phyloP scores from a whole-genome alignment of 1,140 invertebrate genomes.

The Rhopalosiphum padi region DNA sequence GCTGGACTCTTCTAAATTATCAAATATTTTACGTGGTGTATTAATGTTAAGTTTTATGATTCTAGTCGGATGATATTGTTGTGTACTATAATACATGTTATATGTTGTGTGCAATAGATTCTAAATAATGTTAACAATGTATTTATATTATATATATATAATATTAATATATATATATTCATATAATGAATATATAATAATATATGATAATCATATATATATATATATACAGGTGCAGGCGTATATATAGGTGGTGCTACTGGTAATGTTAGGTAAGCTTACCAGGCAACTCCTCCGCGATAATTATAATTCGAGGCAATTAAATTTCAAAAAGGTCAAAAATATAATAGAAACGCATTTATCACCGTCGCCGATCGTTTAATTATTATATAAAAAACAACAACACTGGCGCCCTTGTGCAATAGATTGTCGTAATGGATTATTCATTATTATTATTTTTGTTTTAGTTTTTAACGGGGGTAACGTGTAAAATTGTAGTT shows the following conservation, averaged over 20 bases:
- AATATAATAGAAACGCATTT: constrained; percentile 31
- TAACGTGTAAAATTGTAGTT: background rate
- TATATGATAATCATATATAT: too few species aligned
- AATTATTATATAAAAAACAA: constrained; percentile 17
- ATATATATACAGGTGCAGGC: background rate
- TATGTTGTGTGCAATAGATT: too few species aligned
- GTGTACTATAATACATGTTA: too few species aligned
- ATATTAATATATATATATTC: too few species aligned
- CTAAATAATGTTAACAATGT: too few species aligned
- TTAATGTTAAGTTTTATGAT: too few species aligned
- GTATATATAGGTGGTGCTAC: background rate
- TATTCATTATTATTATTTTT: background rate
- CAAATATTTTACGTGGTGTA: too few species aligned
- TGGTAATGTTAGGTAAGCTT: background rate
- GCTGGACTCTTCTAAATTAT: too few species aligned
- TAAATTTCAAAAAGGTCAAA: constrained; percentile 18
- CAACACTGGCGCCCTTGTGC: background rate
- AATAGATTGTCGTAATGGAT: background rate
- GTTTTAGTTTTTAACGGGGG: background rate
- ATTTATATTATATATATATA: background rate
- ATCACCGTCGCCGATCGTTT: constrained; percentile 26
- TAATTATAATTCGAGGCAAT: constrained; percentile 29
- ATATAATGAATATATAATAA: too few species aligned
- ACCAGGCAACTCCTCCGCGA: background rate
- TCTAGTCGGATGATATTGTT: too few species aligned